Base-by-base conservation (phyloP, 1,140 invertebrate genomes). In the Drosophila bocqueti region DNA sequence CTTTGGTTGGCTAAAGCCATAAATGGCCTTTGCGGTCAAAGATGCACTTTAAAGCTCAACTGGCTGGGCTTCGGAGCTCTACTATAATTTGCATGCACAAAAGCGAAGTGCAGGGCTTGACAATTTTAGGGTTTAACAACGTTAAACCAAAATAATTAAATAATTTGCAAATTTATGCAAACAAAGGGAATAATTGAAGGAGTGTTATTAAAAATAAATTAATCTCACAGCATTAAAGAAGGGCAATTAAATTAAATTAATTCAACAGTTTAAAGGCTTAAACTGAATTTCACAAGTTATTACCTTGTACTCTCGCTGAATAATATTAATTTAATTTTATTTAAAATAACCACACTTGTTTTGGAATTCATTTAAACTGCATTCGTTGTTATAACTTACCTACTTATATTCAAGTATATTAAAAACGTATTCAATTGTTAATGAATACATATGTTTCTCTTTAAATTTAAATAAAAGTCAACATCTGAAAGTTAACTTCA, bases 21-120 rank as follows among this genome's bases (percentile, higher is more conserved):
- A 55, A 55, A 55, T 55, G 52, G 52, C 52, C 52, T 55, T 55
- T 55, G 52, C 21, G 52, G 52, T 38, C 52, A 55, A 55, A 55
- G 21, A 31, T 40, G 21, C 42, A 55, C 49, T 74, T 75, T 42
- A 74, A 55, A 63, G 47, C 57, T 40, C 34, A 62, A 54, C 34
- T 15, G 5, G 34, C 15, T 26, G 16, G 24, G 15, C 21, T 29
- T 13, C 26, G 18, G 43, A 10, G 15, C 15, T 40, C 5, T 24
- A 59, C 50, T 29, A 52, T 15, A 50, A 52, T 72, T 60, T 52
- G 54, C 46, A 42, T 45, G 29, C 38, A n/a, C 21, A 36, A 29
- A 38, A 29, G 24, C n/a, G 11, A 15, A 60, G 36, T 71, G 38
- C 31, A 54, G n/a, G 26, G 31, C 31, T 24, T 15, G 31, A 26